Conservation (phyloP, 1,140 invertebrate genomes). For the Anadara kagoshimensis region DNA sequence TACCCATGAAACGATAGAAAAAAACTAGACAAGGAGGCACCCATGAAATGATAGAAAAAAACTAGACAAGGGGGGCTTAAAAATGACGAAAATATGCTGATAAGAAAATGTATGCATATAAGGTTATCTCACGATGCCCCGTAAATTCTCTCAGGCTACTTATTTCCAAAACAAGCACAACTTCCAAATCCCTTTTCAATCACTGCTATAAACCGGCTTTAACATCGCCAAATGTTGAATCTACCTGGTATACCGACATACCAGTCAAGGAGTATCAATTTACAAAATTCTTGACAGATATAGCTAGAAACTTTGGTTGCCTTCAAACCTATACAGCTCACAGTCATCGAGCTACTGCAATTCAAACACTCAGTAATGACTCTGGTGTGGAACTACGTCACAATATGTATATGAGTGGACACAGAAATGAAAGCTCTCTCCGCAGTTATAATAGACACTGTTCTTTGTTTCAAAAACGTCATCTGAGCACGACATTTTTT, state of each 20-base stretch:
- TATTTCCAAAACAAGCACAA: neutral
- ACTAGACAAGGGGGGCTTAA: neutral
- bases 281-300: constrained; percentile 14
- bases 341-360: constrained; percentile 6
- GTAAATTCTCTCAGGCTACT: neutral
- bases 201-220: no score
- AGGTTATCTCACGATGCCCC: neutral
- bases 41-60: no score
- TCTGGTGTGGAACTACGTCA: constrained; percentile 13
- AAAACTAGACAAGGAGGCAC: no score
- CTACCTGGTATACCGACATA: neutral
- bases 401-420: constrained; percentile 32
- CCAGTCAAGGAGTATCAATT: no score
- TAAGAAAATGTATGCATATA: constrained; percentile 3
- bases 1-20: constrained; percentile 5
- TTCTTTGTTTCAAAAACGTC: constrained; percentile 4
- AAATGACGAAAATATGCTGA: neutral
- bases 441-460: constrained; percentile 8
- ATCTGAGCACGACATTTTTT: neutral
- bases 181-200: no score
- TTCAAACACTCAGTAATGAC: neutral
- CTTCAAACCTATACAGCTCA: constrained; percentile 10
- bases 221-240: neutral
- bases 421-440: constrained; percentile 17
- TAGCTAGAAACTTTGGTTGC: neutral